phyloP scores from a whole-genome alignment of 2,888 invertebrate genomes.

The Cacoxenus indagator region DNA sequence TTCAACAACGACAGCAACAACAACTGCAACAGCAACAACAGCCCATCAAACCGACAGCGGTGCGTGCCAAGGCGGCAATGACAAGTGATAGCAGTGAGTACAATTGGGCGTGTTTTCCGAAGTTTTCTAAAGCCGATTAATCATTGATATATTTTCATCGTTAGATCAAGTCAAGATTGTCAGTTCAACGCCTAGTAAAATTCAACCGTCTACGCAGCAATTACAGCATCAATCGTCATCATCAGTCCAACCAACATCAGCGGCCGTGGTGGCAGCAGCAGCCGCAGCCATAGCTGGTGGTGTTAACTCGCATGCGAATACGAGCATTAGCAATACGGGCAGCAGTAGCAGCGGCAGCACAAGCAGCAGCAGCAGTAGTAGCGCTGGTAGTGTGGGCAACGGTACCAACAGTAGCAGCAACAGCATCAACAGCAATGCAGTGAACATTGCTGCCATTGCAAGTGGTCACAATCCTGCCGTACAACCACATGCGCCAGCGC shows the following conservation, averaged over 20 bases:
- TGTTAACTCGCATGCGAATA: not conserved
- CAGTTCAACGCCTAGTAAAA: conserved; percentile 72
- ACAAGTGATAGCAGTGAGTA: conserved; percentile 72
- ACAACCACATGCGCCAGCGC: conserved; percentile 66
- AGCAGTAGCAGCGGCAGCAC: conserved; percentile 10
- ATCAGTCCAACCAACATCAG: conserved; percentile 32
- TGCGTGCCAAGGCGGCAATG: conserved; percentile 76
- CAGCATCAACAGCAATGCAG: conserved; percentile 43
- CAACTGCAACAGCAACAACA: conserved; percentile 70
- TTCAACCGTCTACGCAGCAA: conserved; percentile 52
- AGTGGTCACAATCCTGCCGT: conserved; percentile 60
- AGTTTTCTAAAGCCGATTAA: too few relatives aligned
- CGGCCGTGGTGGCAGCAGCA: conserved; percentile 43
- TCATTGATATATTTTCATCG: not conserved
- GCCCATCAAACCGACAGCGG: conserved; percentile 90
- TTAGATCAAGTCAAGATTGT: conserved; percentile 64
- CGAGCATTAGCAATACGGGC: conserved; percentile 6
- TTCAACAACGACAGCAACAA: conserved; percentile 38
- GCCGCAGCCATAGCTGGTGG: conserved; percentile 25
- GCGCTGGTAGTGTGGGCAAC: conserved; percentile 33
- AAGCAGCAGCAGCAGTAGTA: not conserved
- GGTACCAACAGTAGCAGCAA: conserved; percentile 38
- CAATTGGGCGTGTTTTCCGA: too few relatives aligned
- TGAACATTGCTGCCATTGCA: conserved; percentile 25
- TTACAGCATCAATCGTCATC: conserved; percentile 1